Percentiles rank a stretch among this genome's conserved stretches.
phyloP scores from a whole-genome alignment of 1,140 invertebrate genomes.

The Ceratina australensis region DNA sequence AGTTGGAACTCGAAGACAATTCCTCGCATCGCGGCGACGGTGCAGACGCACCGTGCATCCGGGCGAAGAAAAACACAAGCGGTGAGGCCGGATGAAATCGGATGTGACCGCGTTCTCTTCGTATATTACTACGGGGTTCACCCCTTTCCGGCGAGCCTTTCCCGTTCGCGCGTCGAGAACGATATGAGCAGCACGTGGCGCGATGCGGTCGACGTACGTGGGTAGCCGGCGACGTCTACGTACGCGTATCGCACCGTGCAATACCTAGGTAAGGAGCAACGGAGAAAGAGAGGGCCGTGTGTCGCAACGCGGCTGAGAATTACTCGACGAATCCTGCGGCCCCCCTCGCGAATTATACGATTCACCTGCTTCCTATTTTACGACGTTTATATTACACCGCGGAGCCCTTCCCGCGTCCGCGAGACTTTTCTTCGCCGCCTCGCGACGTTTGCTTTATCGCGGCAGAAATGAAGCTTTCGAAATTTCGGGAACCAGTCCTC shows the following conservation, averaged over 20 bases:
- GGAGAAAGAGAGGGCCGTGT: constrained; percentile 43
- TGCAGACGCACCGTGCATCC: constrained; percentile 19
- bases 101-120: constrained; percentile 59
- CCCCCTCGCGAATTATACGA: constrained; percentile 76
- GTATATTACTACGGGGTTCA: constrained; percentile 50
- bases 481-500: constrained; percentile 26
- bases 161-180: constrained; percentile 24
- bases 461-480: constrained; percentile 38
- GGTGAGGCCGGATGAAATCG: constrained; percentile 54
- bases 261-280: background rate
- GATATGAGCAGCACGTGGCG: constrained; percentile 73
- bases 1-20: background rate
- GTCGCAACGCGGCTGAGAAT: constrained; percentile 66
- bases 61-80: constrained; percentile 32
- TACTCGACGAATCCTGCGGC: constrained; percentile 63
- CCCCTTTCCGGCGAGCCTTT: constrained; percentile 49
- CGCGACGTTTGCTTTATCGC: constrained; percentile 54
- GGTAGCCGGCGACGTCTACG: constrained; percentile 56
- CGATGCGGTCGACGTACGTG: constrained; percentile 65
- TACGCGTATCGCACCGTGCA: background rate
- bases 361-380: constrained; percentile 80
- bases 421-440: constrained; percentile 59
- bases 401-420: constrained; percentile 58
- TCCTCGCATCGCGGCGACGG: background rate
- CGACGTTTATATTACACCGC: constrained; percentile 79